Base-by-base conservation (phyloP, 2,888 invertebrate genomes). In the Eumacrocentrus americanus region DNA sequence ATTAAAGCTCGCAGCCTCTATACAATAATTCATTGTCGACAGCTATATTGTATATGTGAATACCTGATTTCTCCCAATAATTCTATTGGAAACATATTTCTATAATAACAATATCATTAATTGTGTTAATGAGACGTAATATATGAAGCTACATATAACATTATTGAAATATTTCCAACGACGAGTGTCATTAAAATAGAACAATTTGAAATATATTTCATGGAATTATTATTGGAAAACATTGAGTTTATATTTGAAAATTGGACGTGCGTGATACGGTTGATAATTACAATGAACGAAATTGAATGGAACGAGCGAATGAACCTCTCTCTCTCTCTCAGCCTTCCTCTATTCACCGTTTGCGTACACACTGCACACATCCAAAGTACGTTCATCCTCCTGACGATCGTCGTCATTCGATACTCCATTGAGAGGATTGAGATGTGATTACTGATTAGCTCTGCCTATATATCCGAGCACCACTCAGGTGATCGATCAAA, bases 241-340 rank as follows among this genome's bases (percentile, higher is more conserved):
- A 11, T 44, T 6, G 9, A 29, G 44, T 16, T 20, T 44, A 44
- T 16, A 44, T 7, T 22, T 52, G 25, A 25, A 46, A 46, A 46
- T 37, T 22, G 18, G 4, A 12, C n/a, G 6, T 38, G 38, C 5
- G 18, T 6, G 14, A 38, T 23, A 12, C 12, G 11, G 18, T 38
- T 38, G 7, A 38, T 52, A 38, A 52, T 52, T 38, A 52, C 20
- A 46, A 22, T 35, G 9, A 12, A 14, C 16, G 9, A 23, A 37
- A 23, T 52, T 52, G 14, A 23, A 52, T 52, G 20, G 51, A 52
- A 14, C 20, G 22, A n/a, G 20, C 23, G 14, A 12, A 44, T 44
- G n/a, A 51, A 51, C 16, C 34, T 11, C 18, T 3, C n/a, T n/a
- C 38, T 38, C 12, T 6, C 14, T 29, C 9, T 29, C 29, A 29